A percentile compares a stretch with the other conserved stretches of the same genome.
phyloP scores from a whole-genome alignment of 2,113 vertebrate species.

The Diadophis punctatus region DNA sequence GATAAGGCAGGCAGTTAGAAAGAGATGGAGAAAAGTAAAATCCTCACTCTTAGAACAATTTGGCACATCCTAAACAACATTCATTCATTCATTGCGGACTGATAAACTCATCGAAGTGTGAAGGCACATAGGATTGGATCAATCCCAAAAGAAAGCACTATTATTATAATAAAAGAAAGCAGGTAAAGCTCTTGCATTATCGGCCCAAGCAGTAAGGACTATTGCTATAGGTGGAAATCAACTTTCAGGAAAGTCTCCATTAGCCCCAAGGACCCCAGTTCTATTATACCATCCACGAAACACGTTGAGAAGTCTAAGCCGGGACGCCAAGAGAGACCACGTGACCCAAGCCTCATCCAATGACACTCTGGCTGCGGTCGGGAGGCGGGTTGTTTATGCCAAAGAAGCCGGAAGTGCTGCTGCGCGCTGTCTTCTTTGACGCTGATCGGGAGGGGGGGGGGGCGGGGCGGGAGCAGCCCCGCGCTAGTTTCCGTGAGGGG shows the following conservation, averaged over 20 bases:
- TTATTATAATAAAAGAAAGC: background rate
- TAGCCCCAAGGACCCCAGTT: background rate
- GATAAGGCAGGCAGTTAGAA: background rate
- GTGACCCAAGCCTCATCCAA: background rate
- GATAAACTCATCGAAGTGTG: background rate
- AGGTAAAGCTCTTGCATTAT: background rate
- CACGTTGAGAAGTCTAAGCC: background rate
- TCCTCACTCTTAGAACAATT: background rate
- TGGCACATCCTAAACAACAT: background rate
- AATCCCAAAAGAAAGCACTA: background rate
- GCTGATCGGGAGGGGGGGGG: fast-evolving
- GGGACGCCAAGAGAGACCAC: too few relatives aligned
- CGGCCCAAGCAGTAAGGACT: background rate
- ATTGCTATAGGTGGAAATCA: background rate
- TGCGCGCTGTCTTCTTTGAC: background rate
- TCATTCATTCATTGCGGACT: background rate
- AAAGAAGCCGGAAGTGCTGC: background rate
- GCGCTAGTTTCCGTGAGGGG: background rate
- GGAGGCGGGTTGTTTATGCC: background rate
- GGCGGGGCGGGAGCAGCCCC: fast-evolving
- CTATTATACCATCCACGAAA: background rate
- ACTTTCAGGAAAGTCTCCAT: background rate
- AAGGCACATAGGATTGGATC: background rate
- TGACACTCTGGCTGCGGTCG: background rate
- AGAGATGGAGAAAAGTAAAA: background rate